These are phyloP conservation scores for Channa argus DNA, from an alignment of 2,113 vertebrate species.

Conservation along the genomic window DNA sequence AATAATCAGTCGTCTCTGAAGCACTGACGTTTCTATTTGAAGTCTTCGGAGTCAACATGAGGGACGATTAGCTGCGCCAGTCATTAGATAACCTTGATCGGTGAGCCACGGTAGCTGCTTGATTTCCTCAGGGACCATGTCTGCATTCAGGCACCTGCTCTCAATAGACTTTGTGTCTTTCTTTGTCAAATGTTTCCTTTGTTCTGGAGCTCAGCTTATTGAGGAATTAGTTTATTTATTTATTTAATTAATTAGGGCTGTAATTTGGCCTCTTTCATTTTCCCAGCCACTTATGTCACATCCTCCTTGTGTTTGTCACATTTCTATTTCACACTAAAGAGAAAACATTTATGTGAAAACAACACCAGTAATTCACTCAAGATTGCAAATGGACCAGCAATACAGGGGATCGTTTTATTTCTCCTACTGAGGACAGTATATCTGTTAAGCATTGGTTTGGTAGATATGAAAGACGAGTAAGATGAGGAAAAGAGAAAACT, in stretches of 20 bases:
- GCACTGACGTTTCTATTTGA: not conserved
- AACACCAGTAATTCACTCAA: no score
- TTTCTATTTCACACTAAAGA: no score
- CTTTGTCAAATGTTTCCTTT: not conserved
- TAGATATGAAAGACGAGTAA: no score
- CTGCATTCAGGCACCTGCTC: constrained; percentile 20
- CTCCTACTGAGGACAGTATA: not conserved
- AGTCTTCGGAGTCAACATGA: constrained; percentile 8
- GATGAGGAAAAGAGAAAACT: not conserved
- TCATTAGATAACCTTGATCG: constrained; percentile 32
- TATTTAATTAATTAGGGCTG: no score
- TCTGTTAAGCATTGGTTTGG: not conserved
- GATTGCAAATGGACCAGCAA: no score
- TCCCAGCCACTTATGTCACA: not conserved
- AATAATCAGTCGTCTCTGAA: constrained; percentile 1
- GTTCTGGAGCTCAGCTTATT: not conserved
- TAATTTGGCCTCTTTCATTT: no score
- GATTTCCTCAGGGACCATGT: constrained; percentile 35
- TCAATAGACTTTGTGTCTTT: constrained; percentile 13
- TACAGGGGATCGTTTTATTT: no score
- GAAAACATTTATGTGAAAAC: no score
- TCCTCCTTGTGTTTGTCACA: not conserved
- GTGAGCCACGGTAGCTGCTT: constrained; percentile 11
- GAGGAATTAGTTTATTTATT: no score
- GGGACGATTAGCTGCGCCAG: constrained; percentile 18